Evolutionary conservation across 1,140 invertebrate genomes (phyloP), one percentile per base, ranked within the genome.

Genomic region (Bombus affinis): DNA sequence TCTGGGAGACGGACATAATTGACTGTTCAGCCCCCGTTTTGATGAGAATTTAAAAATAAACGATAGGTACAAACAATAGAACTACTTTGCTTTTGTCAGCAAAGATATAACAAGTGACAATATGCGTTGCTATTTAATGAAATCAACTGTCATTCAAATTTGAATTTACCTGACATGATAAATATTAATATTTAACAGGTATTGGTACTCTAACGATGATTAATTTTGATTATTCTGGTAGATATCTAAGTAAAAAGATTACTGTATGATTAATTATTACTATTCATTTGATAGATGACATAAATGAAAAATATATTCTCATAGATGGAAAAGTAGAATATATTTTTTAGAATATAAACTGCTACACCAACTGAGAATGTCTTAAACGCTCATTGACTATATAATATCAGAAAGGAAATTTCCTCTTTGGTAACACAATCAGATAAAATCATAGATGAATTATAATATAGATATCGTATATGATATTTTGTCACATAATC

Each of bases 1-100:
- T 98, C 91, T 97, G 97, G 90, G 97, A 96, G 81, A 97, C 96
- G 93, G 97, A 98, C 97, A 98, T 98, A 77, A 89, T 89, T 94
- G 95, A 95, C 84, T 95, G 94, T 96, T 98, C 97, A 96, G 97
- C 97, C 94, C 97, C 97, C 97, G 97, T 96, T 95, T 96, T 97
- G 96, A 94, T 92, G 84, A 94, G 87, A 92, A 92, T 91, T 62
- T 80, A 89, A 68, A 86, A 85, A 85, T 92, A 91, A 93, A 86
- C 84, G 18, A 53, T 53, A 53, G 47, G 88, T 53, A 18, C 80
- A 87, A 87, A 65, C 25, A 59, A 82, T 32, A 79, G 28, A 57
- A 73, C n/a, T 10, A 35, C 72, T 10, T 6, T 71, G 12, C 15
- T 22, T 72, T 22, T 35, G 13, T 32, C 2, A n/a, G 10, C 32